These are phyloP conservation scores for Catharus ustulatus DNA, from an alignment of 2,797 vertebrate species.

Conservation along the genomic window DNA sequence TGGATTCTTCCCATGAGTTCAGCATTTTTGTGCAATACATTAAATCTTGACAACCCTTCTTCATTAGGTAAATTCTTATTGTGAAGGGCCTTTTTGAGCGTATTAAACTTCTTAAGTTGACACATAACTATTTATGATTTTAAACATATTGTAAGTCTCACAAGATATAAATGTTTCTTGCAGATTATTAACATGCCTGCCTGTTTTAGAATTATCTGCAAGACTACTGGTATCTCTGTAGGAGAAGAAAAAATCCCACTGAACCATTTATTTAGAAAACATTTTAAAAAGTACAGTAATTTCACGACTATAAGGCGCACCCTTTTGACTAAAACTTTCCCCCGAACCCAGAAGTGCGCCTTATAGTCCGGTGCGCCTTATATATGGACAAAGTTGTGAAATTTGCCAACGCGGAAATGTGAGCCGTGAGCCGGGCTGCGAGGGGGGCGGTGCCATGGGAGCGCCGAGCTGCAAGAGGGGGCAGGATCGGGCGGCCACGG, in stretches of 20 bases:
- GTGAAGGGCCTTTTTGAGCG: not conserved
- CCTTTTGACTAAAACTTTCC: no score
- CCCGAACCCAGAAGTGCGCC: no score
- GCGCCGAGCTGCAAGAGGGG: no score
- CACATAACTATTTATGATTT: not conserved
- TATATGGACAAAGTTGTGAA: no score
- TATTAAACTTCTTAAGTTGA: not conserved
- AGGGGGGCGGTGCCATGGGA: no score
- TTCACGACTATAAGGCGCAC: no score
- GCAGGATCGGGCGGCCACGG: no score
- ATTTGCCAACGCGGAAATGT: no score
- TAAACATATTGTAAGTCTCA: not conserved
- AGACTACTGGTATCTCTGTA: not conserved
- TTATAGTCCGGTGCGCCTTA: no score
- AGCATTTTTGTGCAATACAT: not conserved
- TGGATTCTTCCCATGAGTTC: not conserved
- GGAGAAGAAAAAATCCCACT: not conserved
- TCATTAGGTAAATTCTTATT: not conserved
- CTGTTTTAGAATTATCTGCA: not conserved
- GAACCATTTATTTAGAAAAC: not conserved
- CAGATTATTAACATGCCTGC: not conserved
- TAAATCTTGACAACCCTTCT: not conserved
- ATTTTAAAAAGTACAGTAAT: not conserved
- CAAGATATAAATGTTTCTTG: not conserved
- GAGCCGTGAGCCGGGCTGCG: no score